Evolutionary conservation across 2,797 vertebrate genomes (phyloP).

Genomic region (Anomalospiza imberbis): DNA sequence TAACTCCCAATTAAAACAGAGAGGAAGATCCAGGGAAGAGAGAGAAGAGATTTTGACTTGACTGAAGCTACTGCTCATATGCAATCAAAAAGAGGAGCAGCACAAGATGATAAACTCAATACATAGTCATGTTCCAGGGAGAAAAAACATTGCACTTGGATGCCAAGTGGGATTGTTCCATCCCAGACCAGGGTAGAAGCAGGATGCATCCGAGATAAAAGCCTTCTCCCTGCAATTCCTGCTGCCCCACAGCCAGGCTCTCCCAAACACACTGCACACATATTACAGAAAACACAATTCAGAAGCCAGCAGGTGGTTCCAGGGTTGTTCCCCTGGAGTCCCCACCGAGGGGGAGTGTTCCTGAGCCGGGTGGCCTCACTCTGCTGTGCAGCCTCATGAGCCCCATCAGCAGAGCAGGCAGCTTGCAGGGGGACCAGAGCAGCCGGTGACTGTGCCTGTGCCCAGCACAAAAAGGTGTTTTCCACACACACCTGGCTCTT

Average conservation of each 20-base stretch:
- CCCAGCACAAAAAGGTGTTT: accelerated
- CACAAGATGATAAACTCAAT: background rate
- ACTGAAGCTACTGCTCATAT: background rate
- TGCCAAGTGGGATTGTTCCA: background rate
- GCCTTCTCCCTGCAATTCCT: background rate
- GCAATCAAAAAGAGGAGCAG: background rate
- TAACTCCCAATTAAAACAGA: background rate
- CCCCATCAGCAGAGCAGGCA: background rate
- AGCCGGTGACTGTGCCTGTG: accelerated
- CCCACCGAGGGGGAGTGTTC: accelerated
- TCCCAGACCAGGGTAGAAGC: background rate
- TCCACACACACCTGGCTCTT: background rate
- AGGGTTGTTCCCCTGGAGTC: background rate
- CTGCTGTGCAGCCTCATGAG: background rate
- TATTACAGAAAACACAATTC: background rate
- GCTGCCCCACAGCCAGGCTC: background rate
- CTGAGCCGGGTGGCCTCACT: background rate
- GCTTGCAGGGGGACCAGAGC: accelerated
- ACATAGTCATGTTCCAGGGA: accelerated
- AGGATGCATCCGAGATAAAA: background rate
- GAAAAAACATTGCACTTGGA: background rate
- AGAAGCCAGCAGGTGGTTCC: background rate
- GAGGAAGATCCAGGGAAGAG: background rate
- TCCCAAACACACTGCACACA: background rate
- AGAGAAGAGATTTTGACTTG: background rate